phyloP scores from a whole-genome alignment of 2,797 vertebrate species.

The Xiphophorus birchmanni region DNA sequence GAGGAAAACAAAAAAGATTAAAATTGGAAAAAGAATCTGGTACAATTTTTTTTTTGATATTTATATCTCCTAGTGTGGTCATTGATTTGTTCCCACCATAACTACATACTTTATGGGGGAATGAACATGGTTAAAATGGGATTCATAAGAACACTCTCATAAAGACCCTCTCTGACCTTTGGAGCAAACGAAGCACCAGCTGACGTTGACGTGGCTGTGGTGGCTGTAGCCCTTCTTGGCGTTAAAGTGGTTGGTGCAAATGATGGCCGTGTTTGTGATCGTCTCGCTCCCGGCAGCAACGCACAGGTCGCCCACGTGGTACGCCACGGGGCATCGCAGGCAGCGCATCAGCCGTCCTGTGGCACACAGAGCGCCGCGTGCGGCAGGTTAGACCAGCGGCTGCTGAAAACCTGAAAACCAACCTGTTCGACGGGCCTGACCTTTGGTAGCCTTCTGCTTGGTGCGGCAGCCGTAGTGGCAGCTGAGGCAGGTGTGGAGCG shows the following conservation, averaged over 20 bases:
- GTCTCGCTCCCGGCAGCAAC: constrained; percentile 91
- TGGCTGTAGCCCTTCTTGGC: constrained; percentile 93
- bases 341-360: constrained; percentile 94
- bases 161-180: constrained; percentile 82
- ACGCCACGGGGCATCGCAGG: constrained; percentile 93
- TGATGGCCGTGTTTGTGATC: constrained; percentile 87
- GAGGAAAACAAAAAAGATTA: no score
- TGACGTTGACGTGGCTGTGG: constrained; percentile 96
- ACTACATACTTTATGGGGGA: no score
- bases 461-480: constrained; percentile 88
- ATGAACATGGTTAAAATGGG: no score
- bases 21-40: no score
- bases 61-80: no score
- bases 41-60: fast-evolving
- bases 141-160: no score
- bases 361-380: background rate
- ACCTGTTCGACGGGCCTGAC: constrained; percentile 66
- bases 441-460: constrained; percentile 88
- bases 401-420: background rate
- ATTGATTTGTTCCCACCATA: no score
- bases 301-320: constrained; percentile 90
- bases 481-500: constrained; percentile 94
- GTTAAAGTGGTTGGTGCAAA: constrained; percentile 93
- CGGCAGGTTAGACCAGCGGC: background rate
- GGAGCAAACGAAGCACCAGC: constrained; percentile 99